Evolutionary conservation across 2,888 invertebrate genomes (phyloP), one percentile per base, ranked within the genome.

Genomic region (Hoplodrina ambigua): DNA sequence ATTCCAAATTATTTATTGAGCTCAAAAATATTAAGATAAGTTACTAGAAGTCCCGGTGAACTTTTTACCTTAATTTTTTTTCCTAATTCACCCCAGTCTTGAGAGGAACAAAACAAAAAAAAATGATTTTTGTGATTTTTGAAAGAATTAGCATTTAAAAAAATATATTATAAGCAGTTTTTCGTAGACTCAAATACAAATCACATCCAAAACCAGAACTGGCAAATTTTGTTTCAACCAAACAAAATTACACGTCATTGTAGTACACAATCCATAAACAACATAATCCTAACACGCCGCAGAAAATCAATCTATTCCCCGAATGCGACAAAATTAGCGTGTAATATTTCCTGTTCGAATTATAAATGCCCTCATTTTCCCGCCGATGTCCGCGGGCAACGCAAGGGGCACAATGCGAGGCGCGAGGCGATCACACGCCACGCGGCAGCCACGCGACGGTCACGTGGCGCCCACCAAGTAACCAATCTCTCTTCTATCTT

Each of bases 331-430:
- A 95, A 95, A 96, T 96, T 96, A 95, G 95, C 95, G 95, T 96
- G 94, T 95, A 94, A 95, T 95, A 92, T 94, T 94, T 93, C 94
- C 94, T 92, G 91, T 92, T 90, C 87, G 91, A 93, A 94, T 95
- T 95, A 94, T 93, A 94, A 85, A 94, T 91, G 89, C 88, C 90
- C 91, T 86, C 83, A 88, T 91, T 91, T 89, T 86, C 85, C 88
- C 88, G 87, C 88, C 89, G 91, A 90, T 87, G 90, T 90, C 90
- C 76, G 73, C 72, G 68, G 78, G 75, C 75, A 54, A 60, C 65
- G 58, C 82, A 70, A 77, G 80, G 82, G 77, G 76, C 68, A 56
- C 61, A 62, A 63, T 50, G 62, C 67, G 72, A 78, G 78, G 73
- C 69, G 78, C 75, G 55, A 80, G 80, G 82, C 84, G 78, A 86